Conservation (phyloP, 2,113 vertebrate species). For the Sander vitreus region DNA sequence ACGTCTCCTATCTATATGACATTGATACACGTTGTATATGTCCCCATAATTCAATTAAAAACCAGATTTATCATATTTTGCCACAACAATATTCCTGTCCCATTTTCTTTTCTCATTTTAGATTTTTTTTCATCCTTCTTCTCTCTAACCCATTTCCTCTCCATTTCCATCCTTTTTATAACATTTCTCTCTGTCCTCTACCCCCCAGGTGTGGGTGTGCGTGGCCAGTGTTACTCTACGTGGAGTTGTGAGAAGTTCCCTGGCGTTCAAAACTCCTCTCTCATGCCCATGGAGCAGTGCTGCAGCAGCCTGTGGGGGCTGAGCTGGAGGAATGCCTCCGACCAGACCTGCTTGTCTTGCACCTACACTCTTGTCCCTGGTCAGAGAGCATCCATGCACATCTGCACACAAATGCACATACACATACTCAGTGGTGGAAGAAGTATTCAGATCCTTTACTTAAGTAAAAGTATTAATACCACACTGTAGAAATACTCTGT, state of each 20-base stretch:
- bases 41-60: too few relatives aligned
- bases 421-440: too few relatives aligned
- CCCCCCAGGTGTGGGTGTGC: constrained; percentile 62
- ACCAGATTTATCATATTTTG: too few relatives aligned
- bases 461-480: too few relatives aligned
- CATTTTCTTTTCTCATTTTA: too few relatives aligned
- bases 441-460: too few relatives aligned
- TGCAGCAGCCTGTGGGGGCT: constrained; percentile 87
- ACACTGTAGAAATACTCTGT: too few relatives aligned
- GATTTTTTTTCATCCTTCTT: background rate
- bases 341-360: constrained; percentile 87
- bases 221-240: constrained; percentile 86
- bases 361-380: constrained; percentile 81
- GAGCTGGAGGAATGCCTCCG: constrained; percentile 88
- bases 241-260: constrained; percentile 86
- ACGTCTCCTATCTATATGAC: too few relatives aligned
- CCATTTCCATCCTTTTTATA: background rate
- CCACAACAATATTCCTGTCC: too few relatives aligned
- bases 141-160: background rate
- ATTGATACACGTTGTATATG: too few relatives aligned
- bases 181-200: fast-evolving
- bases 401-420: background rate
- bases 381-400: constrained; percentile 44
- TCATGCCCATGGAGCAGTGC: constrained; percentile 88
- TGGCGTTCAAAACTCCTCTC: constrained; percentile 79